Conservation (phyloP, 2,797 vertebrate genomes). For the Petrocephalus sullivani region DNA sequence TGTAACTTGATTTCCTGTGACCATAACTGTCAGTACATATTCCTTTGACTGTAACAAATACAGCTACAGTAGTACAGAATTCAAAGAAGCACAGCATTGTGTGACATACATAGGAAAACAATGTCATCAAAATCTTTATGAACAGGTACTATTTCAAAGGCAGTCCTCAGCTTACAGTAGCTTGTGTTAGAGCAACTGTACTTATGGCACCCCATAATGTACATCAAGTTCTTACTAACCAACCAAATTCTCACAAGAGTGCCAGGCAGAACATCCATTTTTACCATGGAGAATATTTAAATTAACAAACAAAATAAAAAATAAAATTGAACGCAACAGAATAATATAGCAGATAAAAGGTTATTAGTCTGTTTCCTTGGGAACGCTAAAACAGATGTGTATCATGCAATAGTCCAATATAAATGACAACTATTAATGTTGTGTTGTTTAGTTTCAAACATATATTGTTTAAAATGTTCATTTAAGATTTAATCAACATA, state of each 20-base stretch:
- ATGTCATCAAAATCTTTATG: not conserved
- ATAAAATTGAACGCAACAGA: not conserved
- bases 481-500: not conserved
- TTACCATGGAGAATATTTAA: not conserved
- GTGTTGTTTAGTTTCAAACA: conserved; percentile 1
- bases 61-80: conserved; percentile 12
- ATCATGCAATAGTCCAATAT: not conserved
- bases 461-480: not conserved
- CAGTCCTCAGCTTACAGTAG: conserved; percentile 8
- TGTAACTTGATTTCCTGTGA: conserved; percentile 7
- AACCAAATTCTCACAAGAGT: not conserved
- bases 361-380: not conserved
- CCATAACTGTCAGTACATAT: conserved; percentile 4
- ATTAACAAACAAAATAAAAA: not conserved
- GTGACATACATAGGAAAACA: not conserved
- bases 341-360: not conserved
- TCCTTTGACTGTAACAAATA: conserved; percentile 10
- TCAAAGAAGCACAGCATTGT: conserved; percentile 5
- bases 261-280: not conserved
- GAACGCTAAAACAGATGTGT: not conserved
- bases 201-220: not conserved
- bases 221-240: not conserved
- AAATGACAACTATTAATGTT: not conserved
- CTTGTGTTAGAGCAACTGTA: not conserved
- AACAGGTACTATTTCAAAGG: conserved; percentile 3